These are phyloP conservation scores for Agrilus cyanescens DNA, from an alignment of 2,888 invertebrate genomes.

Conservation along the genomic window DNA sequence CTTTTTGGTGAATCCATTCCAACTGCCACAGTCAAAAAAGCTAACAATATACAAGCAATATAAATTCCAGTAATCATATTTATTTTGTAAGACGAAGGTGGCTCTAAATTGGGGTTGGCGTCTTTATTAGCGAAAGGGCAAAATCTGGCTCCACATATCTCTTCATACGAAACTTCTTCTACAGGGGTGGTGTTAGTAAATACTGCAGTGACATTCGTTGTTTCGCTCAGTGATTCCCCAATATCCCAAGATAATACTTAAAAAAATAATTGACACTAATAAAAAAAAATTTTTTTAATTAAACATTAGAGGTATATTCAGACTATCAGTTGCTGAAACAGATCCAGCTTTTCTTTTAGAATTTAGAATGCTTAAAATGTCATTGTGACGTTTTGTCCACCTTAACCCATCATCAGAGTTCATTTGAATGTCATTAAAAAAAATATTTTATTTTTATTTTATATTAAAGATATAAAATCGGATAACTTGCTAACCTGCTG, in stretches of 20 bases:
- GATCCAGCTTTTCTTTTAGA: too few species aligned
- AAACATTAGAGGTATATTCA: too few species aligned
- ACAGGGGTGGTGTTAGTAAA: conserved; percentile 4
- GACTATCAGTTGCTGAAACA: too few species aligned
- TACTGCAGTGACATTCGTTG: neutral
- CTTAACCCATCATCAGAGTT: too few species aligned
- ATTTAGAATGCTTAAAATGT: too few species aligned
- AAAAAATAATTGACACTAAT: too few species aligned
- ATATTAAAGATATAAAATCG: too few species aligned
- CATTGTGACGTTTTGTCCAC: too few species aligned
- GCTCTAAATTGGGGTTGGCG: conserved; percentile 48
- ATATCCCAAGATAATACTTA: neutral
- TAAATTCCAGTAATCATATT: conserved; percentile 72
- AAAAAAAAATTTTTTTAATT: too few species aligned
- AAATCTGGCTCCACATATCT: conserved; percentile 63
- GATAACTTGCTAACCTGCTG: conserved; percentile 50
- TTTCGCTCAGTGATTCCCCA: conserved; percentile 4
- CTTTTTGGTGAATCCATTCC: conserved; percentile 72
- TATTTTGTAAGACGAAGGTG: conserved; percentile 62
- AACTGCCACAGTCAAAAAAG: conserved; percentile 60
- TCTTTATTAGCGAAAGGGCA: conserved; percentile 42
- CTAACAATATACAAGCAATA: conserved; percentile 64
- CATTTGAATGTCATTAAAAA: too few species aligned
- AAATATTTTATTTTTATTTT: too few species aligned
- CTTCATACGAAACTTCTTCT: conserved; percentile 34